A percentile compares a stretch with the other conserved stretches of the same genome.
Evolutionary conservation across 2,888 invertebrate genomes (phyloP).

Genomic region (Tenthredo scrophulariae): DNA sequence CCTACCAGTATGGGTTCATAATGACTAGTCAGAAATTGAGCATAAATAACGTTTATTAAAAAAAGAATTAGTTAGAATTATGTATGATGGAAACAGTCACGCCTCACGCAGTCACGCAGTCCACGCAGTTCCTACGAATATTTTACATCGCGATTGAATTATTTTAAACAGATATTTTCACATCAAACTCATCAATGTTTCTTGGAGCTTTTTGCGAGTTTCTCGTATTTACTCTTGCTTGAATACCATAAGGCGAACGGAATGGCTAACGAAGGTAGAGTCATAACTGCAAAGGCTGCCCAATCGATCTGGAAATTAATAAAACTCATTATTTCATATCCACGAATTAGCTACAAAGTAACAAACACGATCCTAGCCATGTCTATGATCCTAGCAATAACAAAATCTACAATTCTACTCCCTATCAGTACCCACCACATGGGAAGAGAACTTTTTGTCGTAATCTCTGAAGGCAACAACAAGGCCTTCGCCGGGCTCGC

Average conservation of each 20-base stretch:
- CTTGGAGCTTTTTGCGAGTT: conserved; percentile 85
- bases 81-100: conserved; percentile 67
- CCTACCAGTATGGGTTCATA: not conserved
- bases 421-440: conserved; percentile 83
- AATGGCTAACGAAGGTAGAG: conserved; percentile 95
- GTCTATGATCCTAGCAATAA: not conserved
- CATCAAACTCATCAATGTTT: conserved; percentile 77
- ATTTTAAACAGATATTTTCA: conserved; percentile 31
- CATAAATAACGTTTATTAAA: conserved; percentile 75
- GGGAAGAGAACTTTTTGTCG: conserved; percentile 97
- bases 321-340: not conserved
- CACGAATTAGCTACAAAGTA: not conserved
- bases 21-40: conserved; percentile 38
- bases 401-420: not conserved
- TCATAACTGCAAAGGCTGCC: conserved; percentile 98
- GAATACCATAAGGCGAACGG: conserved; percentile 97
- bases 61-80: conserved; percentile 31
- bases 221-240: conserved; percentile 96
- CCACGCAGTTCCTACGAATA: conserved; percentile 61
- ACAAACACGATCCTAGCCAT: not conserved
- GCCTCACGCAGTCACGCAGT: conserved; percentile 67
- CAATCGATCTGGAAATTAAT: conserved; percentile 86
- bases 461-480: conserved; percentile 96
- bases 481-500: conserved; percentile 97
- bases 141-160: conserved; percentile 49